Base-by-base conservation (phyloP, 2,888 invertebrate species). In the Mylabris sibirica region DNA sequence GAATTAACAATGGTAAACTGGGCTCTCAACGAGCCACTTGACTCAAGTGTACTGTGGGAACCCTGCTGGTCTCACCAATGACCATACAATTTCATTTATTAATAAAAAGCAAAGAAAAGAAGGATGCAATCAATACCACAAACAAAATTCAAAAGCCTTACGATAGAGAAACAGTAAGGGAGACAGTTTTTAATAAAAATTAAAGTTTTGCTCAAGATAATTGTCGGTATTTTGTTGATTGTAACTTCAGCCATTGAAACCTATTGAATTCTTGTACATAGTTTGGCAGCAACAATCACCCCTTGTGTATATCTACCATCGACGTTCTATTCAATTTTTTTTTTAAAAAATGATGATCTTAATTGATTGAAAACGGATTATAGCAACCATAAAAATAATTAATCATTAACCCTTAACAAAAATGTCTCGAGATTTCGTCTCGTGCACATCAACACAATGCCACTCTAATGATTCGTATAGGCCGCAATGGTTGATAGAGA, bases 311-410 rank as follows among this genome's bases (percentile, higher is more conserved):
- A 73, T 72, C 71, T 59, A 41, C 72, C 77, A 79, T 79, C 78
- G 77, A 74, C 75, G 75, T 65, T 66, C 76, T 73, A 80, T 80
- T 79, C 78, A 80, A 72, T 62, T 71, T 70, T 72, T 62, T 71
- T 70, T 72, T 17, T 17, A 17, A 53, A 22, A 22, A 53, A 53
- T 53, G 53, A 53, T 24, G 49, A 75, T 75, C 77, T 80, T 80
- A 82, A 82, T 82, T 82, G 82, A 82, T 83, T 83, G 80, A 81
- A 82, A 82, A 81, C 79, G 79, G 78, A 82, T 81, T 81, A 82
- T 80, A 68, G 78, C 79, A 79, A 77, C 77, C 78, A 77, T 78
- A 79, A 79, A 81, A 80, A 83, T 83, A 83, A 83, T 83, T 83
- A 83, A 83, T 83, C 82, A 83, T 81, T 82, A 82, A 81, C 80